These are phyloP conservation scores for Amiota communis DNA, from an alignment of 2,888 invertebrate species.

Conservation along the genomic window DNA sequence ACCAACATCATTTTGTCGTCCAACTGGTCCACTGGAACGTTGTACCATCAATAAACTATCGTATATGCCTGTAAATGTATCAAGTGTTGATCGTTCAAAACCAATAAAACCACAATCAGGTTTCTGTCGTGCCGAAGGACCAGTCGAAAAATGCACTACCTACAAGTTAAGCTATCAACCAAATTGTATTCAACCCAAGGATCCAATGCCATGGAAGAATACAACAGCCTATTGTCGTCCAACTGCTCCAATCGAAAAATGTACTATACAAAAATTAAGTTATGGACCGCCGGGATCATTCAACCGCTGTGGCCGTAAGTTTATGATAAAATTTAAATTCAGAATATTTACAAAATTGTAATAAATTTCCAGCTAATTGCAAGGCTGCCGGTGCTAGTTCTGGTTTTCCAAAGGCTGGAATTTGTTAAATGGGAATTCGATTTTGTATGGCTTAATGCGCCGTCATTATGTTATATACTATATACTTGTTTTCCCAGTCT, in stretches of 20 bases:
- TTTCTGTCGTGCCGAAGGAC: constrained; percentile 57
- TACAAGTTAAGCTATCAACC: constrained; percentile 77
- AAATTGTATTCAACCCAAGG: constrained; percentile 70
- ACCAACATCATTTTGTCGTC: constrained; percentile 58
- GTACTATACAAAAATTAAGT: constrained; percentile 79
- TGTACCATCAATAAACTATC: constrained; percentile 71
- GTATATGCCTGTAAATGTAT: constrained; percentile 70
- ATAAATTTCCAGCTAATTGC: constrained; percentile 11
- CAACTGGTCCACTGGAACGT: constrained; percentile 65
- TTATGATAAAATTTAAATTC: not conserved
- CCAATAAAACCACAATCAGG: constrained; percentile 66
- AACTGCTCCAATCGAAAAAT: constrained; percentile 68
- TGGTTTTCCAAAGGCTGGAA: constrained; percentile 67
- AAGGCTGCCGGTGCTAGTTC: constrained; percentile 43
- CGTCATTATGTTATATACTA: no score
- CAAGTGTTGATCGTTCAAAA: constrained; percentile 54
- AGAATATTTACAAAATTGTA: not conserved
- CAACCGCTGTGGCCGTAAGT: constrained; percentile 65
- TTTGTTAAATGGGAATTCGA: constrained; percentile 57
- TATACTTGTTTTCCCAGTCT: no score
- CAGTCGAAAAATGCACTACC: constrained; percentile 73
- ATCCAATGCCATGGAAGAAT: constrained; percentile 67
- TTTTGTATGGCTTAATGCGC: constrained; percentile 44
- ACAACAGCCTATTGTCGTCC: constrained; percentile 62
- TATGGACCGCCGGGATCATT: constrained; percentile 76